Evolutionary conservation across 2,113 vertebrate species (phyloP).

Genomic region (Pollachius pollachius): DNA sequence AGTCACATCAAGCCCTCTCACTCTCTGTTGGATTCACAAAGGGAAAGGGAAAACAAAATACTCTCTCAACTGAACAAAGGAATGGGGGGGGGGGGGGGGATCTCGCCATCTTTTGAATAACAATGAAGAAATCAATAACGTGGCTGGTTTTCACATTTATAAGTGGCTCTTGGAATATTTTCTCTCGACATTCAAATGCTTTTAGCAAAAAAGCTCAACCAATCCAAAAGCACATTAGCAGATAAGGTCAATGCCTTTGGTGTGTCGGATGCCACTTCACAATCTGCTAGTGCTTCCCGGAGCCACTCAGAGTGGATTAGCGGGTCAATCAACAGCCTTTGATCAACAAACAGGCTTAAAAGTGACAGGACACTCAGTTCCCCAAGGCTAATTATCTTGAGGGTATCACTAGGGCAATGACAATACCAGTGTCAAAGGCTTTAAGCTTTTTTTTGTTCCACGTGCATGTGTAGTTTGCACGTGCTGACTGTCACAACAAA

Average conservation of each 20-base stretch:
- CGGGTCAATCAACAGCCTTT: conserved; percentile 44
- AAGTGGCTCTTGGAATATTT: too few relatives aligned
- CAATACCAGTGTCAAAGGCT: conserved; percentile 26
- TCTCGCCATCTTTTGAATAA: too few relatives aligned
- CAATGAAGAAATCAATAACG: too few relatives aligned
- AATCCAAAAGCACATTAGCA: neutral
- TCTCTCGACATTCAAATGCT: too few relatives aligned
- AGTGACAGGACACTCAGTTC: conserved; percentile 35
- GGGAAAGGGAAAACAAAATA: conserved; percentile 6
- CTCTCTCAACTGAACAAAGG: too few relatives aligned
- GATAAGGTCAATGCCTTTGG: conserved; percentile 28
- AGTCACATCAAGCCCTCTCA: conserved; percentile 34
- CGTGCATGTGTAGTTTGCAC: neutral
- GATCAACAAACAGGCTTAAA: conserved; percentile 50
- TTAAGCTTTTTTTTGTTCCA: conserved; percentile 5
- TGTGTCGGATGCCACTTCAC: conserved; percentile 40
- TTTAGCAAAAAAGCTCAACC: too few relatives aligned
- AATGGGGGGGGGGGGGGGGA: too few relatives aligned
- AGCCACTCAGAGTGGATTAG: conserved; percentile 37
- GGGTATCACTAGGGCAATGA: conserved; percentile 38
- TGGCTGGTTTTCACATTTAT: too few relatives aligned
- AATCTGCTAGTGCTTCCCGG: conserved; percentile 10
- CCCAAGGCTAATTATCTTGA: conserved; percentile 47
- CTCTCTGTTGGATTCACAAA: conserved; percentile 29
- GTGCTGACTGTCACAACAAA: conserved; percentile 12